phyloP scores from a whole-genome alignment of 2,888 invertebrate species.

The Euproctis similis region DNA sequence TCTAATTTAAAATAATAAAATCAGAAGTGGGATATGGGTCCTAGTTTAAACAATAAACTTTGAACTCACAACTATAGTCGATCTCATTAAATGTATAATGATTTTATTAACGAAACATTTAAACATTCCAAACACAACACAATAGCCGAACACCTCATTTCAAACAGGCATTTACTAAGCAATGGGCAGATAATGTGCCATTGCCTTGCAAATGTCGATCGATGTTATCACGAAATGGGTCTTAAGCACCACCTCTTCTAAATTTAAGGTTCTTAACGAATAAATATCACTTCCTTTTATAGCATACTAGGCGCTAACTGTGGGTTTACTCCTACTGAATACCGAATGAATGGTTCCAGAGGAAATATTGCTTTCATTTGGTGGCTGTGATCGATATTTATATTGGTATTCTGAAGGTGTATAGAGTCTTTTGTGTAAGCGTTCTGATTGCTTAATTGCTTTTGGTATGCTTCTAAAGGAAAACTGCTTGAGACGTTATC shows the following conservation, averaged over 20 bases:
- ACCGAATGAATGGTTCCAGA: slow-evolving; percentile 3
- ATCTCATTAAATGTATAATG: too few species aligned
- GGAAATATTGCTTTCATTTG: slow-evolving; percentile 4
- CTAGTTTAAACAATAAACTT: too few species aligned
- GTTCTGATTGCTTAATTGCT: too few species aligned
- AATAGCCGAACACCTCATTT: slow-evolving; percentile 22
- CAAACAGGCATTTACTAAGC: slow-evolving; percentile 27
- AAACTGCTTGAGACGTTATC: too few species aligned
- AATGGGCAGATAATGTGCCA: slow-evolving; percentile 23
- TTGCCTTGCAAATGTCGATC: slow-evolving; percentile 26
- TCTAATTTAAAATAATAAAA: too few species aligned
- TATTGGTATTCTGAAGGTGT: slow-evolving; percentile 4
- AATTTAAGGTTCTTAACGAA: slow-evolving; percentile 23
- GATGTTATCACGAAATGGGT: slow-evolving; percentile 24
- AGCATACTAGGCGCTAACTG: slow-evolving; percentile 13
- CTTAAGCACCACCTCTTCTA: slow-evolving; percentile 26
- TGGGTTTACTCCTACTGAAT: slow-evolving; percentile 4
- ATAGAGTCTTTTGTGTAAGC: neutral
- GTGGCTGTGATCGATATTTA: slow-evolving; percentile 1
- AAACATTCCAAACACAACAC: too few species aligned
- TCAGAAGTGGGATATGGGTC: too few species aligned
- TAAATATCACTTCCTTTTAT: slow-evolving; percentile 24
- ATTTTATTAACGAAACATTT: too few species aligned
- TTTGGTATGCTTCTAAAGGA: too few species aligned
- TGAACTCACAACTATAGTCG: too few species aligned